Percentiles rank a stretch among this genome's conserved stretches.
These are phyloP conservation scores for Ovibos moschatus DNA, from an alignment of 2,113 vertebrate genomes.

Conservation along the genomic window DNA sequence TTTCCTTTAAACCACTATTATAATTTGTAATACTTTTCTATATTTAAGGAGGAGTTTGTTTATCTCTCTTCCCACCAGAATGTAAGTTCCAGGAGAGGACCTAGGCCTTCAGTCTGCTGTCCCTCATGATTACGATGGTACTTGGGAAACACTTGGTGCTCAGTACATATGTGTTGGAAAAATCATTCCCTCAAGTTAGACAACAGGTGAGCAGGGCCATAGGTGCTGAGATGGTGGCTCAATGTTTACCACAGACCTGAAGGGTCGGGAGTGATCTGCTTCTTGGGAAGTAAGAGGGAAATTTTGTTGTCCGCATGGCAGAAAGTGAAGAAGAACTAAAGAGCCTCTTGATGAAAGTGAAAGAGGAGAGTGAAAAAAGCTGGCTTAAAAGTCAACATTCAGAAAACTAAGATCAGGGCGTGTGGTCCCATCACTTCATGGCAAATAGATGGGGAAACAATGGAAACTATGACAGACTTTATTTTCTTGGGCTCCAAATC, in stretches of 20 bases:
- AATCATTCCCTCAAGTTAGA: neutral
- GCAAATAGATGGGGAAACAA: neutral
- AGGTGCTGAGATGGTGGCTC: neutral
- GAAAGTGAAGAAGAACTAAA: neutral
- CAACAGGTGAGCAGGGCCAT: neutral
- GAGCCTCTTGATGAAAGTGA: neutral
- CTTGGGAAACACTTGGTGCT: neutral
- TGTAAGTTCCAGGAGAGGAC: neutral
- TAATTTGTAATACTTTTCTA: neutral
- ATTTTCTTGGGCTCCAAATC: neutral
- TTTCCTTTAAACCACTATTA: neutral
- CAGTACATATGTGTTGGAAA: neutral
- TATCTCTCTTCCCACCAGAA: neutral
- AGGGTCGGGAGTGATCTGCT: neutral
- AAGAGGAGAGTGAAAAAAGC: neutral
- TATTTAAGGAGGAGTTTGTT: neutral
- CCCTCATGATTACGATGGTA: neutral
- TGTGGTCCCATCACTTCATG: neutral
- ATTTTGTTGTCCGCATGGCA: neutral
- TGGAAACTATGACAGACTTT: neutral
- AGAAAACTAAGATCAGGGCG: neutral
- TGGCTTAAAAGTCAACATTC: neutral
- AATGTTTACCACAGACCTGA: fast-evolving
- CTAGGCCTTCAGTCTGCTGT: neutral
- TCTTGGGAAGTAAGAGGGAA: neutral